Conservation (phyloP, 2,888 invertebrate genomes). For the Acanthosepion lycidas region DNA sequence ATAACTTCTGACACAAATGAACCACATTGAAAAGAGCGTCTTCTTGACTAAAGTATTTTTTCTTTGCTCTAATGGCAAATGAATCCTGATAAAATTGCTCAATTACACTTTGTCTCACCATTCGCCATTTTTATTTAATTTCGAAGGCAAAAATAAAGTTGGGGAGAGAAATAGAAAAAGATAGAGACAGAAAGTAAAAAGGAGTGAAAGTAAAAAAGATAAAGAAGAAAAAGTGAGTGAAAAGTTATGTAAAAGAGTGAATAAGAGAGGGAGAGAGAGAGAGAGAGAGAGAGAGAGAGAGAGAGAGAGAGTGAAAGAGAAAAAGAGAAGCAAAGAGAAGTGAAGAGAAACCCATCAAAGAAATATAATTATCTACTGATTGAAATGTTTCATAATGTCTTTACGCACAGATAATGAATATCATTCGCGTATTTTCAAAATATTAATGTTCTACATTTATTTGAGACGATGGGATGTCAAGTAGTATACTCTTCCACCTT, state of each 20-base stretch:
- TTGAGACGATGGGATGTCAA: not conserved
- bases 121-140: not conserved
- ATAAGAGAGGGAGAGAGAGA: not conserved
- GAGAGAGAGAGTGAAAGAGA: not conserved
- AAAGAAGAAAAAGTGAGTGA: no score
- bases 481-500: not conserved
- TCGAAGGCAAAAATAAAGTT: no score
- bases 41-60: not conserved
- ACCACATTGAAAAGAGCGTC: not conserved
- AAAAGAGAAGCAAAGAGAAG: no score
- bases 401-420: not conserved
- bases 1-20: not conserved
- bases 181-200: not conserved
- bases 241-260: no score
- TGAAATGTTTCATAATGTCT: no score
- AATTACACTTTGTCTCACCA: not conserved
- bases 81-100: not conserved
- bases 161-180: not conserved
- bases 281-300: conserved; percentile 6
- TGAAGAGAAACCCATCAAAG: no score
- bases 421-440: not conserved
- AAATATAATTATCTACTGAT: no score
- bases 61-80: not conserved
- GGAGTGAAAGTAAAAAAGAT: no score
- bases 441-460: not conserved